These are phyloP conservation scores for Acropora yongei DNA, from an alignment of 64 coral and sea anemone species.

Conservation along the genomic window DNA sequence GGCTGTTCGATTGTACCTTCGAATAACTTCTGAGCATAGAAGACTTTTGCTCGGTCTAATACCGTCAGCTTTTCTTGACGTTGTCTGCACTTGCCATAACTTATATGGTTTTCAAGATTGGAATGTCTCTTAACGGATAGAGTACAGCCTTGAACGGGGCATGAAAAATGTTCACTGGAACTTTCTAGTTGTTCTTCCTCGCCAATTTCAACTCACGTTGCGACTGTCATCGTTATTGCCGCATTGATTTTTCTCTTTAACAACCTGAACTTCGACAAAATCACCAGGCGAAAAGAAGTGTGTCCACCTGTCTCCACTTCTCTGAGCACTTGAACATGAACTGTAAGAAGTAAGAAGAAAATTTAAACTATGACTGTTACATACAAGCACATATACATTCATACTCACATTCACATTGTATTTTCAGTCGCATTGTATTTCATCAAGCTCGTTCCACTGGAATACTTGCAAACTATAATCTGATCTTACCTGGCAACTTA, in stretches of 20 bases:
- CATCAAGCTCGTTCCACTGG: not conserved
- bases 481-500: not conserved
- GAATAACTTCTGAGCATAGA: slow-evolving; percentile 57
- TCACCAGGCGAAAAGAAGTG: no score
- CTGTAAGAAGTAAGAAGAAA: not conserved
- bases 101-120: slow-evolving; percentile 61
- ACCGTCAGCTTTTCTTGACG: slow-evolving; percentile 55
- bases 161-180: not conserved
- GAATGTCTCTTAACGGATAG: slow-evolving; percentile 28
- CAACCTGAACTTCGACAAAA: not conserved
- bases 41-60: slow-evolving; percentile 68
- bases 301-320: not conserved
- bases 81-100: slow-evolving; percentile 69
- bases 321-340: slow-evolving; percentile 18
- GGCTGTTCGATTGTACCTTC: not conserved
- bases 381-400: no score
- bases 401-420: not conserved
- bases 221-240: not conserved
- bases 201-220: not conserved
- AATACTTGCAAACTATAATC: not conserved
- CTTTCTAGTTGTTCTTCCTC: not conserved
- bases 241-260: not conserved
- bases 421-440: not conserved
- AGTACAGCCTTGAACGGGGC: not conserved
- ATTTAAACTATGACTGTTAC: not conserved